phyloP scores from a whole-genome alignment of 2,797 vertebrate genomes.

The Distichodus sexfasciatus region DNA sequence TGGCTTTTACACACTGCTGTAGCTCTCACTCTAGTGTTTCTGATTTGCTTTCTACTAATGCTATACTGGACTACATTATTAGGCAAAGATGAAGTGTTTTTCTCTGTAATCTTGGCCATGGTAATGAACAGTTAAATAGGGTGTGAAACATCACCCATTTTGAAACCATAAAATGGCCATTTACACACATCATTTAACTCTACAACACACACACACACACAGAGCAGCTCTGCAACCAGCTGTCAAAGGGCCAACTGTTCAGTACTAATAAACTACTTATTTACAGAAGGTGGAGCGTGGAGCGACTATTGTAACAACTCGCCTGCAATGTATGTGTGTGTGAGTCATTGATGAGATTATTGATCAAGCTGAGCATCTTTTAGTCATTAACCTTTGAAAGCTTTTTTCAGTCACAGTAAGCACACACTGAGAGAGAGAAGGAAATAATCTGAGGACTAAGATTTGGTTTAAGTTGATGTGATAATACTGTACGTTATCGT shows the following conservation, averaged over 20 bases:
- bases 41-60: background rate
- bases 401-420: constrained; percentile 22
- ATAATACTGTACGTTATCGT: too few species aligned
- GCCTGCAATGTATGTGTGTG: constrained; percentile 22
- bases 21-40: background rate
- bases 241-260: constrained; percentile 36
- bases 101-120: constrained; percentile 48
- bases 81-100: constrained; percentile 47
- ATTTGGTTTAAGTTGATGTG: too few species aligned
- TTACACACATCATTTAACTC: constrained; percentile 69
- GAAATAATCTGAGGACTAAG: constrained; percentile 1
- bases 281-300: constrained; percentile 27
- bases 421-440: background rate
- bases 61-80: constrained; percentile 15
- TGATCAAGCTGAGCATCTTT: constrained; percentile 29
- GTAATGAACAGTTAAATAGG: constrained; percentile 64
- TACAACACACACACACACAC: constrained; percentile 39
- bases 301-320: constrained; percentile 9
- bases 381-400: constrained; percentile 34
- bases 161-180: constrained; percentile 63
- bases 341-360: constrained; percentile 23
- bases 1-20: too few species aligned
- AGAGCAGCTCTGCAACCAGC: constrained; percentile 26
- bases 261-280: constrained; percentile 36
- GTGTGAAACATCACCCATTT: constrained; percentile 64